Percentiles rank a stretch among this genome's conserved stretches.
phyloP scores from a whole-genome alignment of 2,888 invertebrate species.

The Imbricaverruca yamaguchii region DNA sequence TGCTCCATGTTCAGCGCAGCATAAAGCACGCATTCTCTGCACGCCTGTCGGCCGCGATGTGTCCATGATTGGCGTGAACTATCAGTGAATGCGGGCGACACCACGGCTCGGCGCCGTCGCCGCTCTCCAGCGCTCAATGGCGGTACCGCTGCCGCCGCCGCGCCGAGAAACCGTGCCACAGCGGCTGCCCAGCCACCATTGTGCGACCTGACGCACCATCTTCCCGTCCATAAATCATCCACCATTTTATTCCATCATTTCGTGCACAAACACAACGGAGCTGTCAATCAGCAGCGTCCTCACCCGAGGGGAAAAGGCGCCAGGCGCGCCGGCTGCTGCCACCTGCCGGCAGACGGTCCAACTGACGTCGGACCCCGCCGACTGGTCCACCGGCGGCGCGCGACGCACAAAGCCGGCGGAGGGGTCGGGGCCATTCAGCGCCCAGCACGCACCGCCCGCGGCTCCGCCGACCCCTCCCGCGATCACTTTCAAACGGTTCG shows the following conservation, averaged over 20 bases:
- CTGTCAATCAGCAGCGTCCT: constrained; percentile 14
- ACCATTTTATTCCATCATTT: constrained; percentile 21
- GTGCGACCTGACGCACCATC: constrained; percentile 1
- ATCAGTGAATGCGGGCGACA: background rate
- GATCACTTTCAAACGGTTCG: constrained; percentile 16
- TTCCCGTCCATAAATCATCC: constrained; percentile 11
- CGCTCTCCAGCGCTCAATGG: constrained; percentile 4
- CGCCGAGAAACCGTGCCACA: background rate
- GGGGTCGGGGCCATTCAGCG: background rate
- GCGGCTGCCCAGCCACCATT: background rate
- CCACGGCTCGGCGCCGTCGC: background rate
- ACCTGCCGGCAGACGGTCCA: background rate
- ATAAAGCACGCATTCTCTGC: background rate
- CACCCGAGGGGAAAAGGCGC: background rate
- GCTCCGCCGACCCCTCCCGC: background rate
- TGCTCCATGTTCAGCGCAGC: too few species aligned
- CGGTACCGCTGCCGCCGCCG: background rate
- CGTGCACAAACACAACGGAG: constrained; percentile 18
- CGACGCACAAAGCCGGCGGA: background rate
- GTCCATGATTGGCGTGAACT: background rate
- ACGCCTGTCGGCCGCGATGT: background rate
- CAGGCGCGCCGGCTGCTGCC: background rate
- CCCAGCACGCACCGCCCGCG: background rate
- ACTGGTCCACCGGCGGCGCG: background rate
- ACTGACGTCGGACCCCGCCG: background rate